Evolutionary conservation across 2,797 vertebrate species (phyloP), one percentile per base, ranked within the genome.

Genomic region (Eleutherodactylus coqui): DNA sequence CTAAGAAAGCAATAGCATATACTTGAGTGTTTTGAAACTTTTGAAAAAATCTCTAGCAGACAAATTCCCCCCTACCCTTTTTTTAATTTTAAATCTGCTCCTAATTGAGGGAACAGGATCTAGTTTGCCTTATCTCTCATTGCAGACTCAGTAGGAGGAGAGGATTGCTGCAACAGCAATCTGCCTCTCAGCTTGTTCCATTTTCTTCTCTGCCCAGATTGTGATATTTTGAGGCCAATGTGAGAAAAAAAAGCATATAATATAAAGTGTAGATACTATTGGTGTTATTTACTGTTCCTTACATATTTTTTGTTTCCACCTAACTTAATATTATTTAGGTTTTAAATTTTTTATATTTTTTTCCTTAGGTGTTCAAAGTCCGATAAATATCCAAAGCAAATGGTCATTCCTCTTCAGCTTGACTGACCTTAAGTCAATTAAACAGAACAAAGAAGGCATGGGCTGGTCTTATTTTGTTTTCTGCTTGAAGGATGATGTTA

Each of bases 391-490:
- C 88, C 95, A 93, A 91, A 97, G 94, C 94, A 95, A 95, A 89
- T 96, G 96, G 95, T 96, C 96, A 0, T 97, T 99, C 91, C 94
- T 92, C 89, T 96, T 99, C 94, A 95, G 94, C 88, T 92, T 97
- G 89, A 32, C 92, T 88, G 97, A 99, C 91, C 94, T 99, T 77
- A 93, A 95, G 88, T 96, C 96, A 85, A 90, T 99, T 93, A 96
- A 94, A 67, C 94, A 97, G 91, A 97, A 95, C 92, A 94, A 93
- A 83, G 94, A 98, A 92, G 94, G 93, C 89, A 94, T 95, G 91
- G 96, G 96, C 60, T 98, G 97, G 97, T 96, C 96, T 51, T 95
- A 96, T 83, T 91, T 99, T 89, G 89, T 96, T 76, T 96, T 99
- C 90, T 94, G 92, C 89, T 93, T 98, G 89, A 97, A 96, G 90